Evolutionary conservation across 2,113 vertebrate genomes (phyloP).

Genomic region (Motacilla tschutschensis): DNA sequence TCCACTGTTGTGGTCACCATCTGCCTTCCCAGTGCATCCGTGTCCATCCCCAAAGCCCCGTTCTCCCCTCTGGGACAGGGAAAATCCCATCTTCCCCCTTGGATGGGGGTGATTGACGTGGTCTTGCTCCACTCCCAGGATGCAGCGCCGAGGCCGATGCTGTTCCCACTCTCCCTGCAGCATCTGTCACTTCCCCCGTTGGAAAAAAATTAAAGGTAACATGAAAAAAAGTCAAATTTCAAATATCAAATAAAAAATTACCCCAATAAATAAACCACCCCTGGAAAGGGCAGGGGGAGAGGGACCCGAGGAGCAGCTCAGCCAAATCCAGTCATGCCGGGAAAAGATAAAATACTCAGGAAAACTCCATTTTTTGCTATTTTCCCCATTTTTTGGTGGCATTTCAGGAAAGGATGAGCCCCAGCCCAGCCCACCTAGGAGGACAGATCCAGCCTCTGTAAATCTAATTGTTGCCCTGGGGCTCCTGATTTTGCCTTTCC

Average conservation of each 20-base stretch:
- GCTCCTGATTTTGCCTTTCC: neutral
- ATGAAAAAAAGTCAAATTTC: neutral
- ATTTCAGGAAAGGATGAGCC: rapidly evolving
- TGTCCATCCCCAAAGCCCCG: rapidly evolving
- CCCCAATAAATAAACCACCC: slow-evolving; percentile 4
- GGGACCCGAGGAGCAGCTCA: rapidly evolving
- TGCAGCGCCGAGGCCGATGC: rapidly evolving
- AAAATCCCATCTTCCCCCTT: neutral
- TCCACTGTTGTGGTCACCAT: neutral
- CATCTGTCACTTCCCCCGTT: neutral
- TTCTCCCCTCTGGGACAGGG: neutral
- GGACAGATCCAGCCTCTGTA: neutral
- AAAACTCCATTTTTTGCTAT: neutral
- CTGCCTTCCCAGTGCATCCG: rapidly evolving
- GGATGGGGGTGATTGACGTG: rapidly evolving
- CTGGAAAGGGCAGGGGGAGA: neutral
- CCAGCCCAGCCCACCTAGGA: neutral
- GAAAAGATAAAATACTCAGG: neutral
- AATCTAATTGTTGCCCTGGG: neutral
- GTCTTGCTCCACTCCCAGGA: rapidly evolving
- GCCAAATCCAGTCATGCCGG: rapidly evolving
- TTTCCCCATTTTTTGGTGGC: neutral
- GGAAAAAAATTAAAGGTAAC: neutral
- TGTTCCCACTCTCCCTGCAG: neutral
- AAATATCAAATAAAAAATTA: neutral